Percentiles rank a stretch among this genome's conserved stretches.
Conservation (phyloP, 2,888 invertebrate genomes). For the Morinoia aosen region DNA sequence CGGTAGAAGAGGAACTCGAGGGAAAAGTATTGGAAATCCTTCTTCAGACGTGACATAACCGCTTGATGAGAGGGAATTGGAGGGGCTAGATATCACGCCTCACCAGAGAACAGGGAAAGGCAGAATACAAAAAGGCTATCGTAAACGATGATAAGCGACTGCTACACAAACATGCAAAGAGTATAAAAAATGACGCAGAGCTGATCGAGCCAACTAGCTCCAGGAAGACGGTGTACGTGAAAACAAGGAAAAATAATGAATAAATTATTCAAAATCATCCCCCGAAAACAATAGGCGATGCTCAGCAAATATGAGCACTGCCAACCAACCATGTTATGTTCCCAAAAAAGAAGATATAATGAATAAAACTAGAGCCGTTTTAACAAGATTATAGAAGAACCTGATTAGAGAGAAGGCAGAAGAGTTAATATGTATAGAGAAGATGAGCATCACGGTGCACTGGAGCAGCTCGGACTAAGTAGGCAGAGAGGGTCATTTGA, state of each 20-base stretch:
- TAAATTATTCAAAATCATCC: background rate
- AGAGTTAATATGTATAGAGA: background rate
- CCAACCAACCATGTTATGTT: background rate
- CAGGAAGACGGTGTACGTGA: background rate
- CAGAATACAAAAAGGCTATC: background rate
- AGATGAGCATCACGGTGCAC: background rate
- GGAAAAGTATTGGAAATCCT: background rate
- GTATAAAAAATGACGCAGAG: background rate
- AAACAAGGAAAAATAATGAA: background rate
- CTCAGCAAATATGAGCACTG: background rate
- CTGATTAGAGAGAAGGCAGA: background rate
- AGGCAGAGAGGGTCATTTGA: background rate
- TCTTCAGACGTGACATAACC: background rate
- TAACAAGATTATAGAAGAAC: background rate
- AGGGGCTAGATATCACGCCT: background rate
- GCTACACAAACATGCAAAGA: conserved; percentile 17
- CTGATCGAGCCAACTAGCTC: background rate
- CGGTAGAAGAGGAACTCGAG: background rate
- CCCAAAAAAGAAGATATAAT: background rate
- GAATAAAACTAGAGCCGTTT: background rate
- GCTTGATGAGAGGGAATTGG: background rate
- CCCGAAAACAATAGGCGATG: background rate
- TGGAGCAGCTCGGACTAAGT: background rate
- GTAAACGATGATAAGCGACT: conserved; percentile 17
- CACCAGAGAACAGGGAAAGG: background rate